Evolutionary conservation across 2,113 vertebrate species (phyloP).

Genomic region (Siphamia tubifer): DNA sequence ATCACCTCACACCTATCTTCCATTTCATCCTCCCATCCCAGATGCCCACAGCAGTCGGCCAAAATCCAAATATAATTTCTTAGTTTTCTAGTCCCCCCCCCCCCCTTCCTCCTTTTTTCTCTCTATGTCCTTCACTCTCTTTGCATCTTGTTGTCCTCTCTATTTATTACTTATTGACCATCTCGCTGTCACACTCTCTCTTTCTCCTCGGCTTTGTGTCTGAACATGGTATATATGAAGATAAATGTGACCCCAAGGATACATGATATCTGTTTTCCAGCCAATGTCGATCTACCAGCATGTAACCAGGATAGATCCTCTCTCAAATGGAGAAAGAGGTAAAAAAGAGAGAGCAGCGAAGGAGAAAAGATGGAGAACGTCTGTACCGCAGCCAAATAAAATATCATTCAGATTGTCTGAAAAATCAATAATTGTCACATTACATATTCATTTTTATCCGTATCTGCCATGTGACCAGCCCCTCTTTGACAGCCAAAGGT

Average conservation of each 20-base stretch:
- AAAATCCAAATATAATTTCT: constrained; percentile 28
- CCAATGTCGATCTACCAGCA: constrained; percentile 37
- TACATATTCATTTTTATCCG: no score
- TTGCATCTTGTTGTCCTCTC: constrained; percentile 11
- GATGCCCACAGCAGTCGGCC: constrained; percentile 23
- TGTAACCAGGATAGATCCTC: constrained; percentile 43
- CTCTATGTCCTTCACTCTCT: constrained; percentile 3
- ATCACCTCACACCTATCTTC: constrained; percentile 34
- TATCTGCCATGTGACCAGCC: no score
- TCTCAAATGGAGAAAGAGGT: constrained; percentile 6
- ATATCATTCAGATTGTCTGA: neutral
- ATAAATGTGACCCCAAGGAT: constrained; percentile 53
- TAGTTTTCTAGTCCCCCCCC: neutral
- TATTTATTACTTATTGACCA: constrained; percentile 51
- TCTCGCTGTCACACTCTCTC: constrained; percentile 20
- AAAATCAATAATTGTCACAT: no score
- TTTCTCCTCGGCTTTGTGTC: neutral
- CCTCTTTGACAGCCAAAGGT: no score
- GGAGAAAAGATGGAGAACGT: neutral
- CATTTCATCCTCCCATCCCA: constrained; percentile 22
- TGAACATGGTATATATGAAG: constrained; percentile 40
- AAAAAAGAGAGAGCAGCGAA: no score
- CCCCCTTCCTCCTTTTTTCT: constrained; percentile 10
- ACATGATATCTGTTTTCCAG: constrained; percentile 46
- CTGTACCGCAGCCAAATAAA: neutral